phyloP scores from a whole-genome alignment of 2,113 vertebrate species.

The Struthidea cinerea region DNA sequence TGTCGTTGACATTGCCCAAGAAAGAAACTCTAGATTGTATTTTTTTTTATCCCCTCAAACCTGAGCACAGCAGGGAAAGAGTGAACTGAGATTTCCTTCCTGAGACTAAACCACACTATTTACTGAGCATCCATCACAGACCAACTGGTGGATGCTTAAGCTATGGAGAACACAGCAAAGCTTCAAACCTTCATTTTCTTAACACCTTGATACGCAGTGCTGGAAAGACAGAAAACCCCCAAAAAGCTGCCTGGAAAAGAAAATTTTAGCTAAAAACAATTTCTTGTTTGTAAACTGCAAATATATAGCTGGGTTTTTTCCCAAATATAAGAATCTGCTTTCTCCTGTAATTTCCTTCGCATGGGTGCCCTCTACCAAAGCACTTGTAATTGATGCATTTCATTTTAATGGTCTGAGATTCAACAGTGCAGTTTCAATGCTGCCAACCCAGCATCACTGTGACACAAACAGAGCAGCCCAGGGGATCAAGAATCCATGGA shows the following conservation, averaged over 20 bases:
- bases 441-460: neutral
- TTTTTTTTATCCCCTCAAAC: neutral
- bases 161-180: neutral
- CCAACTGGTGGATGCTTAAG: neutral
- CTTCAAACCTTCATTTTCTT: neutral
- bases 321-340: neutral
- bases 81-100: slow-evolving; percentile 1
- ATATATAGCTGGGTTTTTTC: neutral
- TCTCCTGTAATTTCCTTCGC: neutral
- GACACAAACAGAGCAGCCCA: neutral
- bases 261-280: neutral
- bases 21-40: neutral
- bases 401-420: neutral
- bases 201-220: neutral
- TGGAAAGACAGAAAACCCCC: neutral
- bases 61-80: neutral
- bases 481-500: neutral
- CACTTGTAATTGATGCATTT: neutral
- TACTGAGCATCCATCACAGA: neutral
- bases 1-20: neutral
- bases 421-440: neutral
- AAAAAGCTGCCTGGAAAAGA: neutral
- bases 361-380: neutral
- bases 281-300: neutral
- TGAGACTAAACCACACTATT: neutral